phyloP scores from a whole-genome alignment of 2,113 vertebrate genomes.

The Saguinus midas region DNA sequence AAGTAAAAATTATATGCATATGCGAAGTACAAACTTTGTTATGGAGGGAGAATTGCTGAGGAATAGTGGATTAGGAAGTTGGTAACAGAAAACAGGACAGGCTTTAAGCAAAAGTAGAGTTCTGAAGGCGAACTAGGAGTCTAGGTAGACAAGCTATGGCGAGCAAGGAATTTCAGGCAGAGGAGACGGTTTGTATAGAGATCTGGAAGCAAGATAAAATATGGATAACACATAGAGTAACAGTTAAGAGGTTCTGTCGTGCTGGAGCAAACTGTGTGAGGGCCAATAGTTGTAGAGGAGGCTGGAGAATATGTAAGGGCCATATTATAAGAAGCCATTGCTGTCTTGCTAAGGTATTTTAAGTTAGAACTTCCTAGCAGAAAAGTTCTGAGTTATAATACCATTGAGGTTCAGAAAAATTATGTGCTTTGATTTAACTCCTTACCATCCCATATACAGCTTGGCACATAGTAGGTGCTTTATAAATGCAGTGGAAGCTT shows the following conservation, averaged over 20 bases:
- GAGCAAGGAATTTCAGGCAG: neutral
- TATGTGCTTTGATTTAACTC: neutral
- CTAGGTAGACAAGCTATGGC: neutral
- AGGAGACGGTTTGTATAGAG: neutral
- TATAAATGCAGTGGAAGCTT: neutral
- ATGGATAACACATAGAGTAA: neutral
- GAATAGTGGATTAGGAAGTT: too few relatives aligned
- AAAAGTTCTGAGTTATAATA: neutral
- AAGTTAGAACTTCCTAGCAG: neutral
- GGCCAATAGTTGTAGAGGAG: neutral
- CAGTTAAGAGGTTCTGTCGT: neutral
- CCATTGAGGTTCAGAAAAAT: neutral
- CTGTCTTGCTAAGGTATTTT: neutral
- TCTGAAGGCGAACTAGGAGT: neutral
- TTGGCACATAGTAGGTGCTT: neutral
- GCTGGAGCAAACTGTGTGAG: neutral
- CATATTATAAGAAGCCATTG: neutral
- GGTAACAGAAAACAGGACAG: neutral
- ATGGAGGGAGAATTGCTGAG: neutral
- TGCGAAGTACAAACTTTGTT: neutral
- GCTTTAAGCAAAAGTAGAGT: neutral
- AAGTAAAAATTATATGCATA: neutral
- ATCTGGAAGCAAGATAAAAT: neutral
- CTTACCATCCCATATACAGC: neutral
- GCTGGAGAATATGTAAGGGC: neutral